Base-by-base conservation (phyloP, 2,888 invertebrate genomes). In the Octonoba sinensis region DNA sequence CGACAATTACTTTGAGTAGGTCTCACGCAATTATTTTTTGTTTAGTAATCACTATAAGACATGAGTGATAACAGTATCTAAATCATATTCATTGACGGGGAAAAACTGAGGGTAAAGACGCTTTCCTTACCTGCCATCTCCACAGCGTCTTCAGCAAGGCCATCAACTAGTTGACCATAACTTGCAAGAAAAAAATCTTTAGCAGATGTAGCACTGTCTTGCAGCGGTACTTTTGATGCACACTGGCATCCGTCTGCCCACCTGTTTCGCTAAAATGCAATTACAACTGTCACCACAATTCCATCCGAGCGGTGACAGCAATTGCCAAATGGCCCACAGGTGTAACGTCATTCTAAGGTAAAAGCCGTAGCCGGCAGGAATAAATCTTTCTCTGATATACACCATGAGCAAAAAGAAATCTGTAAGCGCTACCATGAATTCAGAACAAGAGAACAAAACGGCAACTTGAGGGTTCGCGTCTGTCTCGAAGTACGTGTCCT, bases 111-210 rank as follows among this genome's bases (percentile, higher is more conserved):
- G 2, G 11, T 4, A 54, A 54, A 54, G 20, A 18, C 16, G 51
- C 16, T 6, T 27, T 6, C 18, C 69, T 79, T 62, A 81, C 79
- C 73, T 67, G 62, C 79, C 79, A 81, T 69, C 69, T 69, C 79
- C 79, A 73, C 6, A 73, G 46, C 1, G 62, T 54, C 36, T 69
- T 69, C 44, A 81, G 27, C 49, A 81, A 56, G 44, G 67, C 73
- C 79, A 81, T 81, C 62, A 62, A 22, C 46, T 46, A 65, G 18
- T 49, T 44, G 47, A 47, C 18, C 76, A 64, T 77, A 16, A 49
- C 62, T 44, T 8, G 49, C n/a, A 16, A 8, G 1, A 16, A 20
- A n/a, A 1, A 59, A 73, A 36, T 59, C 56, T 18, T 4, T 20
- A 27, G 6, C 36, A 16, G 24, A 18, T 22, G n/a, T 24, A 65